phyloP scores from a whole-genome alignment of 2,113 vertebrate genomes.

The Brevimyrus niger region DNA sequence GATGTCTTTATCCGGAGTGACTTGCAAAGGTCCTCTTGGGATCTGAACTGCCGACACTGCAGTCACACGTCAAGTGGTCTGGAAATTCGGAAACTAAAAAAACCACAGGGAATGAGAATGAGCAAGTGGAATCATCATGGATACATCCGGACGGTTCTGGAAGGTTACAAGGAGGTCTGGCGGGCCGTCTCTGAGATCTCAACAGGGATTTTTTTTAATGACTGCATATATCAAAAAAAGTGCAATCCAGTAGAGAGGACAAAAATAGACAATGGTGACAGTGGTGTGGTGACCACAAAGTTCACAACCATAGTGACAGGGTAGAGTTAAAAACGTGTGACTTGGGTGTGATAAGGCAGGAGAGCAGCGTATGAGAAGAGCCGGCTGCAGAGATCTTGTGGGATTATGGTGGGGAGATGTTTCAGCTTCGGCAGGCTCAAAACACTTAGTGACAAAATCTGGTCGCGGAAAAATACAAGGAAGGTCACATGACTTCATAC shows the following conservation, averaged over 20 bases:
- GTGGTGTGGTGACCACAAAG: background rate
- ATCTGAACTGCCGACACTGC: background rate
- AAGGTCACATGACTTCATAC: background rate
- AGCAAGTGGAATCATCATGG: background rate
- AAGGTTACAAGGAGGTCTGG: background rate
- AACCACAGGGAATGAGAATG: background rate
- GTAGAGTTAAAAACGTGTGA: background rate
- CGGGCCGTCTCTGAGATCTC: background rate
- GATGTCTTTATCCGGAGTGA: background rate
- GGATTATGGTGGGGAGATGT: background rate
- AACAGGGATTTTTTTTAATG: background rate
- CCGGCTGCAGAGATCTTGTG: background rate
- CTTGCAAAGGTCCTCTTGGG: background rate
- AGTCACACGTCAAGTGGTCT: background rate
- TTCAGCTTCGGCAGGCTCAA: background rate
- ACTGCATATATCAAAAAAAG: background rate
- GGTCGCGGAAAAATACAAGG: background rate
- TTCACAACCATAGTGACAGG: background rate
- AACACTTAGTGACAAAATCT: background rate
- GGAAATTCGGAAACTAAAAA: background rate
- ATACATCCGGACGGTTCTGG: background rate
- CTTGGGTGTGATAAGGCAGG: background rate
- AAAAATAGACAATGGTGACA: background rate
- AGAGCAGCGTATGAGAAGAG: background rate
- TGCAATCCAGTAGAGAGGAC: background rate